A percentile compares a stretch with the other conserved stretches of the same genome.
Evolutionary conservation across 1,140 invertebrate genomes (phyloP).

Genomic region (Diabrotica virgifera): DNA sequence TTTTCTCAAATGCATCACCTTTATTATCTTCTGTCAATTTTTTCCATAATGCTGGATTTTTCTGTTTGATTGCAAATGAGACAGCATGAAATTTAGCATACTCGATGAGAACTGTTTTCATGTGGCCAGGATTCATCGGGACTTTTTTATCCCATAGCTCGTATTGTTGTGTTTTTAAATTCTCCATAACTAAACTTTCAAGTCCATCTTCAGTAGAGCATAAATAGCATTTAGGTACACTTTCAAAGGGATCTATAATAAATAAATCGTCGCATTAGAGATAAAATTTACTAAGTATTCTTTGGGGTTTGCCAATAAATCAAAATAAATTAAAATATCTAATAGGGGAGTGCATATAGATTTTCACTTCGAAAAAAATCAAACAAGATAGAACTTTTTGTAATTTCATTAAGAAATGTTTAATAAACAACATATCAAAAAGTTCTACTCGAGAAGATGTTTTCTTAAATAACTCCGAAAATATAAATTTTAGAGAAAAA

Average conservation of each 20-base stretch:
- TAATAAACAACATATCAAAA: no score
- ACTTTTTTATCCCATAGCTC: conserved; percentile 49
- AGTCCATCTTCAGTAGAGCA: conserved; percentile 44
- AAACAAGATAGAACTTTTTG: no score
- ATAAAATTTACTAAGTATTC: no score
- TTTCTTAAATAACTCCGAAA: no score
- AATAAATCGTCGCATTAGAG: conserved; percentile 9
- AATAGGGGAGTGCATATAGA: no score
- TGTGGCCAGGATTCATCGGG: conserved; percentile 50
- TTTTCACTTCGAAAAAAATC: no score
- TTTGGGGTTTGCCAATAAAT: no score
- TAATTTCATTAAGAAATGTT: no score
- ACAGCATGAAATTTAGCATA: conserved; percentile 57
- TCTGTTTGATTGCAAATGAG: conserved; percentile 51
- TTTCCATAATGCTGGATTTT: conserved; percentile 43
- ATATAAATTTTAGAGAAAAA: no score
- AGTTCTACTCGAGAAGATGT: no score
- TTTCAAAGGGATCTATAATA: conserved; percentile 39
- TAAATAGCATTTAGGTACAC: conserved; percentile 31
- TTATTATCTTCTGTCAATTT: conserved; percentile 27
- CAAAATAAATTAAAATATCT: no score
- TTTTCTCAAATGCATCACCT: no score
- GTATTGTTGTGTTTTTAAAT: conserved; percentile 42
- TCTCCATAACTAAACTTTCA: conserved; percentile 53
- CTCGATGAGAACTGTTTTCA: conserved; percentile 49